phyloP scores from a whole-genome alignment of 2,113 vertebrate genomes.

The Dasyprocta punctata region DNA sequence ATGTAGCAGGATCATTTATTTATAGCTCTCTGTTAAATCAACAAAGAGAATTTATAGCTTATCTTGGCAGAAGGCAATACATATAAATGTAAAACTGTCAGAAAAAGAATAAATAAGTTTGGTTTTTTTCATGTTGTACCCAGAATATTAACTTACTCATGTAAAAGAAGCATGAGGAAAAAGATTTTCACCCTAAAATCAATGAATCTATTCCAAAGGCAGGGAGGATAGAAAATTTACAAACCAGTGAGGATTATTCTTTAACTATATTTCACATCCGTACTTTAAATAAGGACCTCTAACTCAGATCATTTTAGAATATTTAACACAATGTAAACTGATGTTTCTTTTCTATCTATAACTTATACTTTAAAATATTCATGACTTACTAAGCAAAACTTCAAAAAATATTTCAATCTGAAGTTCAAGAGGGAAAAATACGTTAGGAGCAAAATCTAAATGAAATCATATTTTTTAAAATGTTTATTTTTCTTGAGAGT shows the following conservation, averaged over 20 bases:
- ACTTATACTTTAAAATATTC: neutral
- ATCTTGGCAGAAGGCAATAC: neutral
- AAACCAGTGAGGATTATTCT: neutral
- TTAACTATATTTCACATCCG: neutral
- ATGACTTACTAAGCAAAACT: neutral
- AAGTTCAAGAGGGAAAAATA: neutral
- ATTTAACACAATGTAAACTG: neutral
- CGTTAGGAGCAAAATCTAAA: neutral
- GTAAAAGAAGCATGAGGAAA: neutral
- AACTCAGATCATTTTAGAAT: neutral
- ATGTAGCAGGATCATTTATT: neutral
- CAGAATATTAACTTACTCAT: neutral
- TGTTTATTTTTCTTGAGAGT: neutral
- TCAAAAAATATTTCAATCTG: neutral
- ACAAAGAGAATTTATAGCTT: neutral
- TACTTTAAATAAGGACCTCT: neutral
- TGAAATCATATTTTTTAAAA: neutral
- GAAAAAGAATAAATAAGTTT: neutral
- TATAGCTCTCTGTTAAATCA: slow-evolving; percentile 11
- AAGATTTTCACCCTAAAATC: neutral
- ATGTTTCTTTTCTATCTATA: slow-evolving; percentile 2
- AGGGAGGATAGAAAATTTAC: neutral
- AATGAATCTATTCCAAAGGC: neutral
- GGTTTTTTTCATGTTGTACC: neutral
- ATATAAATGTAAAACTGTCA: neutral